Conservation (phyloP, 2,113 vertebrate genomes). For the Mastomys natalensis region DNA sequence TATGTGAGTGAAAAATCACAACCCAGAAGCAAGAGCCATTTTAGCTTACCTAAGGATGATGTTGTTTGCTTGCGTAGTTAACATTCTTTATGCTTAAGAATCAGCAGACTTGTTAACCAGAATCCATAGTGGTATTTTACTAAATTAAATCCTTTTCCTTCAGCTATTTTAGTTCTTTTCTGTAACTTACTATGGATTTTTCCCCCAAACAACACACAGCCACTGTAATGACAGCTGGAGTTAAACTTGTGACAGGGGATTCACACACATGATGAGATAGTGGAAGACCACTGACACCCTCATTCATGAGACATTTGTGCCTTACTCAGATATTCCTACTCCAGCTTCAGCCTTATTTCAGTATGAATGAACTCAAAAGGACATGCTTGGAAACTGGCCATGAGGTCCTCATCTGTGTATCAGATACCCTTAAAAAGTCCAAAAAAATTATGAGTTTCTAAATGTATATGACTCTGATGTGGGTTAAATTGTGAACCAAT, state of each 20-base stretch:
- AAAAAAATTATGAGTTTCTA: background rate
- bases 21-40: background rate
- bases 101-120: background rate
- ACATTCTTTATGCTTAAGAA: background rate
- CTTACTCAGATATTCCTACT: background rate
- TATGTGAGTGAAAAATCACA: background rate
- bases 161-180: background rate
- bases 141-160: background rate
- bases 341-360: background rate
- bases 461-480: background rate
- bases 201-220: background rate
- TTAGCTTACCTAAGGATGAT: background rate
- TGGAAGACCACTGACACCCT: background rate
- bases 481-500: background rate
- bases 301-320: background rate
- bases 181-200: background rate
- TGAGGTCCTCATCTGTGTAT: no score
- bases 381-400: background rate
- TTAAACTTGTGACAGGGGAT: background rate
- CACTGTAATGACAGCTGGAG: background rate
- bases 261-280: background rate
- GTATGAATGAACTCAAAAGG: background rate
- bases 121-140: background rate
- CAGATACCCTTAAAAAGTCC: background rate
- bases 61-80: background rate